Evolutionary conservation across 2,797 vertebrate species (phyloP).

Genomic region (Ispidina lecontei): DNA sequence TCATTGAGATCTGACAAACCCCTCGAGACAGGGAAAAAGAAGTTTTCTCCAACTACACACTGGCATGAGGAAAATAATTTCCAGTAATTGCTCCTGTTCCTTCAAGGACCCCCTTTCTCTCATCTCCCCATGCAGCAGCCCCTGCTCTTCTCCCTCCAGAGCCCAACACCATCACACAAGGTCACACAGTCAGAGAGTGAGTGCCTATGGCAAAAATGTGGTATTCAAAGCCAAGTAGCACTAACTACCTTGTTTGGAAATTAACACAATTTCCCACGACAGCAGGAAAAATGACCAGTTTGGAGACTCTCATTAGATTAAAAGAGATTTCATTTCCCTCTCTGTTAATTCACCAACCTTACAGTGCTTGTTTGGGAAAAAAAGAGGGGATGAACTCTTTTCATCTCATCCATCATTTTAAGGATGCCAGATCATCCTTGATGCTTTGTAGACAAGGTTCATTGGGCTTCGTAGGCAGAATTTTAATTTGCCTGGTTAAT

Average conservation of each 20-base stretch:
- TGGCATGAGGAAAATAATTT: background rate
- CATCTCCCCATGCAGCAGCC: background rate
- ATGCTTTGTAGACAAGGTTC: background rate
- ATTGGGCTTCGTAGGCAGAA: background rate
- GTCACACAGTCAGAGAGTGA: background rate
- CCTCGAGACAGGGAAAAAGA: background rate
- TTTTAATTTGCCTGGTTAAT: background rate
- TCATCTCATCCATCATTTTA: background rate
- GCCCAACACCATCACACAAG: background rate
- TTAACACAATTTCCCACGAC: background rate
- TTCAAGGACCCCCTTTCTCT: rapidly evolving
- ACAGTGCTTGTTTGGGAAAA: background rate
- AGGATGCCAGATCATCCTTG: background rate
- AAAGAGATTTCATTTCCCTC: background rate
- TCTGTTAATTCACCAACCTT: background rate
- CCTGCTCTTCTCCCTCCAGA: rapidly evolving
- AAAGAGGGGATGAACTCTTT: background rate
- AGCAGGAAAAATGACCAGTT: background rate
- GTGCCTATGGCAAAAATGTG: background rate
- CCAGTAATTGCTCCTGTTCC: background rate
- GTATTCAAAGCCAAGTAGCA: background rate
- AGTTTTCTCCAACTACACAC: background rate
- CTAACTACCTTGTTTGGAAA: background rate
- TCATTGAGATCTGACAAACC: background rate
- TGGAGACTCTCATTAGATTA: background rate